These are phyloP conservation scores for Ochlodes sylvanus DNA, from an alignment of 2,888 invertebrate species.

Conservation along the genomic window DNA sequence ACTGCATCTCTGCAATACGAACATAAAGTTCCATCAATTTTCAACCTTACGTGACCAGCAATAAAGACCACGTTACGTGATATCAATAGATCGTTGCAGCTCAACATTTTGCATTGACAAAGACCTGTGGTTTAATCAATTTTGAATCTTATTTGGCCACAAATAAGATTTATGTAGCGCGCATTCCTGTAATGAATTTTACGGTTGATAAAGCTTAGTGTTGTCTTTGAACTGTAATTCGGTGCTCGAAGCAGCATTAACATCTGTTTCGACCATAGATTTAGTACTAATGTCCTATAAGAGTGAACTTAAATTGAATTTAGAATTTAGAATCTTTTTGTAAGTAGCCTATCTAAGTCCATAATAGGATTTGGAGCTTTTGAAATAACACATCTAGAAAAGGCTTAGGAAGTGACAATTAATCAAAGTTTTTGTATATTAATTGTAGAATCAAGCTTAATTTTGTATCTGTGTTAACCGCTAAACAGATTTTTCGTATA, in stretches of 20 bases:
- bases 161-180: background rate
- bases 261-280: background rate
- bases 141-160: background rate
- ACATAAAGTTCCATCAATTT: background rate
- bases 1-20: constrained; percentile 2
- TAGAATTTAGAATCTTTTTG: too few species aligned
- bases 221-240: constrained; percentile 2
- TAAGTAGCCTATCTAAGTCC: too few species aligned
- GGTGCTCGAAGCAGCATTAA: constrained; percentile 1
- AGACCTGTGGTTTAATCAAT: background rate
- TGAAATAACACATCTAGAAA: too few species aligned
- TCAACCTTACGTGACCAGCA: background rate
- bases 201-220: background rate
- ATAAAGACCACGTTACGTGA: background rate
- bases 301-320: too few species aligned
- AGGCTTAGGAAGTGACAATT: too few species aligned
- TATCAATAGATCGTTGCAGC: constrained; percentile 1
- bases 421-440: too few species aligned
- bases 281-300: background rate
- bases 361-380: too few species aligned
- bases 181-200: background rate
- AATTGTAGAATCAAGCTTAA: too few species aligned
- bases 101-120: background rate
- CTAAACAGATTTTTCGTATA: too few species aligned
- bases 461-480: too few species aligned